phyloP scores from a whole-genome alignment of 2,797 vertebrate genomes.

The Myoxocephalus aenaeus region DNA sequence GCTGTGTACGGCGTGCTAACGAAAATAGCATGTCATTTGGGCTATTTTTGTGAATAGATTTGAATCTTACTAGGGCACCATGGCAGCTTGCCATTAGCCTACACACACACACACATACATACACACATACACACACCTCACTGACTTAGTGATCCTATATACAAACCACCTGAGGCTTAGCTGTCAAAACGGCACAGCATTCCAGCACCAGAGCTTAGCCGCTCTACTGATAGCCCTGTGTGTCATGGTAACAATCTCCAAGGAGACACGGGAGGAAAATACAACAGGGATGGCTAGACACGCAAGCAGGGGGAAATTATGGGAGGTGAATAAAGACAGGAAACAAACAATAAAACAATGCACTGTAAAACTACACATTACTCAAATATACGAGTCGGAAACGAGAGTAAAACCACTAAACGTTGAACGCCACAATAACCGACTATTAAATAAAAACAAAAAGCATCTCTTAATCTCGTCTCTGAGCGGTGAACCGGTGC shows the following conservation, averaged over 20 bases:
- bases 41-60: conserved; percentile 50
- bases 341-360: neutral
- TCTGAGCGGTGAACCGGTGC: conserved; percentile 50
- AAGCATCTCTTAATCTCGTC: neutral
- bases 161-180: conserved; percentile 68
- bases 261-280: conserved; percentile 66
- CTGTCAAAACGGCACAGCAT: conserved; percentile 58
- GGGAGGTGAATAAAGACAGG: conserved; percentile 1
- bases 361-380: neutral
- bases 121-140: conserved; percentile 2
- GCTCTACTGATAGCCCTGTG: conserved; percentile 42
- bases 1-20: conserved; percentile 25
- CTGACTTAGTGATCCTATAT: conserved; percentile 52
- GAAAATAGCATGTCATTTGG: conserved; percentile 47
- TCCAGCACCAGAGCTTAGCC: conserved; percentile 47
- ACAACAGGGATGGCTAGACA: conserved; percentile 55
- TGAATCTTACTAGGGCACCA: conserved; percentile 23
- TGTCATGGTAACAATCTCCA: conserved; percentile 75
- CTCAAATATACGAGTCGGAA: neutral
- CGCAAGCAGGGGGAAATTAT: conserved; percentile 22
- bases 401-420: neutral
- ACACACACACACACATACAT: conserved; percentile 1
- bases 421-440: neutral
- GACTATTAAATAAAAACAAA: neutral
- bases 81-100: conserved; percentile 23